Evolutionary conservation across 2,113 vertebrate genomes (phyloP).

Genomic region (Amphiprion ocellaris): DNA sequence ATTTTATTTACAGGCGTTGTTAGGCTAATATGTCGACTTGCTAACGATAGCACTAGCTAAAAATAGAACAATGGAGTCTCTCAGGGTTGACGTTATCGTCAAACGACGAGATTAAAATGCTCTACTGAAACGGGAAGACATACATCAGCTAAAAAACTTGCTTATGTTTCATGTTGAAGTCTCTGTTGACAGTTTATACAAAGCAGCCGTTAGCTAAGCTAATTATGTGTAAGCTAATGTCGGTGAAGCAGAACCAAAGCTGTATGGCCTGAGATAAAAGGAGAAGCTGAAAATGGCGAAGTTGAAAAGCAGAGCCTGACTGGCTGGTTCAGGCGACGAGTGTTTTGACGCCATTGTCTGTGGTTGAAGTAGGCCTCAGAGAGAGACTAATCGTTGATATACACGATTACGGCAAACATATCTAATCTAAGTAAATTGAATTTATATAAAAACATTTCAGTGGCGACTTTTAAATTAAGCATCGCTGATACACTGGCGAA

Average conservation of each 20-base stretch:
- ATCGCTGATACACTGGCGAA: too few species aligned
- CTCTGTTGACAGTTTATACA: not conserved
- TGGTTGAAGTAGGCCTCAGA: rapidly evolving
- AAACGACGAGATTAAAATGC: not conserved
- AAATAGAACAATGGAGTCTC: conserved; percentile 76
- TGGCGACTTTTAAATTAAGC: too few species aligned
- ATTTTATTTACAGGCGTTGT: not conserved
- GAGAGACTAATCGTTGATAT: too few species aligned
- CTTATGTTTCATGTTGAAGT: not conserved
- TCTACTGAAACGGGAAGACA: rapidly evolving
- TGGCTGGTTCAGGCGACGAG: not conserved
- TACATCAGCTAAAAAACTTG: rapidly evolving
- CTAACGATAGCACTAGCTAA: conserved; percentile 49
- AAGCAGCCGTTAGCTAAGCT: not conserved
- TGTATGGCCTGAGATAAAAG: conserved; percentile 39
- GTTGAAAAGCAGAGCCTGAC: conserved; percentile 2
- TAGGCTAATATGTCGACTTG: not conserved
- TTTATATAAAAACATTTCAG: too few species aligned
- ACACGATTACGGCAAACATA: too few species aligned
- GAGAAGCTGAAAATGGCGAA: conserved; percentile 74
- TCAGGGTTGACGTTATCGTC: not conserved
- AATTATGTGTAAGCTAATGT: not conserved
- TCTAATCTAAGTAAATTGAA: too few species aligned
- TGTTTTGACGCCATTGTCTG: not conserved
- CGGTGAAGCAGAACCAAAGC: not conserved